Conservation (phyloP, 2,888 invertebrate genomes). For the Cheilosia variabilis region DNA sequence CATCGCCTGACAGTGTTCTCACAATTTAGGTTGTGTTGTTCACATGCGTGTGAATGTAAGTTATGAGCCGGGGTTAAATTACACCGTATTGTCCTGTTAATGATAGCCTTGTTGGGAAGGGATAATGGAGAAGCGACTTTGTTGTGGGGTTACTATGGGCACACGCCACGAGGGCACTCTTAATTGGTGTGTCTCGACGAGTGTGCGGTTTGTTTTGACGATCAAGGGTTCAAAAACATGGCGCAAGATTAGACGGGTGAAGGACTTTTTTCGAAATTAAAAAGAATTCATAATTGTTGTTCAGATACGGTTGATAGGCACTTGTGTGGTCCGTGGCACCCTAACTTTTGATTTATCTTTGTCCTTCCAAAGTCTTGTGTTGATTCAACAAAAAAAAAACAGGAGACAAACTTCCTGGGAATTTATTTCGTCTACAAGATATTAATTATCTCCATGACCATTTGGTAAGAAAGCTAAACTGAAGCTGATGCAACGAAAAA, state of each 20-base stretch:
- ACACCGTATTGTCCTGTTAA: constrained; percentile 56
- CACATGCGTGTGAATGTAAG: constrained; percentile 6
- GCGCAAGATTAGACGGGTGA: not conserved
- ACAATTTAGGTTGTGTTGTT: constrained; percentile 55
- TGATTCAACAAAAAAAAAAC: too few species aligned
- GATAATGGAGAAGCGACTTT: constrained; percentile 26
- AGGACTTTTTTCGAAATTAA: not conserved
- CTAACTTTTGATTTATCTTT: too few species aligned
- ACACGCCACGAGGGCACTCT: constrained; percentile 4
- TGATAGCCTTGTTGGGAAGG: constrained; percentile 26
- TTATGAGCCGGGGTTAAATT: constrained; percentile 32
- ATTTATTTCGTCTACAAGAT: too few species aligned
- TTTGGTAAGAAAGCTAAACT: too few species aligned
- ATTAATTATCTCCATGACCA: too few species aligned
- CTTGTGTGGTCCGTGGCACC: too few species aligned
- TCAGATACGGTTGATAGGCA: too few species aligned
- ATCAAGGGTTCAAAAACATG: constrained; percentile 34
- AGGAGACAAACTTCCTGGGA: too few species aligned
- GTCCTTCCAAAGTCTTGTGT: too few species aligned
- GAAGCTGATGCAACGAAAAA: too few species aligned
- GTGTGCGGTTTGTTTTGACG: constrained; percentile 32
- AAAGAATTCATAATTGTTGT: not conserved
- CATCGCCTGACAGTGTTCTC: constrained; percentile 43
- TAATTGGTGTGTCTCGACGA: constrained; percentile 56
- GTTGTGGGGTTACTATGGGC: constrained; percentile 25